Conservation (phyloP, 2,888 invertebrate genomes). For the Desoria tigrina region DNA sequence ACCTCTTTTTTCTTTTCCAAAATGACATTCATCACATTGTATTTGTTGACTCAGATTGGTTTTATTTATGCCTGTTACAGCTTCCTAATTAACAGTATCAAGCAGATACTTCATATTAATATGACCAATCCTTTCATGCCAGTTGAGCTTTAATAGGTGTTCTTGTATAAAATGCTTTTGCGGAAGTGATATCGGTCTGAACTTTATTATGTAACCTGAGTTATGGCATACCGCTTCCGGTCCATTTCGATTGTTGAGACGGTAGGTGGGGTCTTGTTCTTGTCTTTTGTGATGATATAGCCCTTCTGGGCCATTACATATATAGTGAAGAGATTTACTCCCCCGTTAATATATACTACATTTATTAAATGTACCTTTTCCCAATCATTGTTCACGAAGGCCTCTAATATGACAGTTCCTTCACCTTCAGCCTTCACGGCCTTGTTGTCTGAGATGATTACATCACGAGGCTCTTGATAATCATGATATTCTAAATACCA, state of each 20-base stretch:
- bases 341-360: conserved; percentile 22
- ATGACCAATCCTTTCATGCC: too few relatives aligned
- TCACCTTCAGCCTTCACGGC: conserved; percentile 2
- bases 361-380: neutral
- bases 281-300: conserved; percentile 8
- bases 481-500: conserved; percentile 9
- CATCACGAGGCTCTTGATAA: neutral
- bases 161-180: too few relatives aligned
- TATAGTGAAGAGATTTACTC: conserved; percentile 25
- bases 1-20: conserved; percentile 15
- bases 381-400: conserved; percentile 2
- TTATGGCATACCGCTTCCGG: too few relatives aligned
- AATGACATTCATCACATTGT: conserved; percentile 22
- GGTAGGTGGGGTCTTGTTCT: neutral
- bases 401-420: conserved; percentile 14
- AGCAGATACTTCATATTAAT: too few relatives aligned
- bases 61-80: conserved; percentile 16
- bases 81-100: conserved; percentile 7
- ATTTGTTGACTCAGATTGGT: too few relatives aligned
- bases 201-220: too few relatives aligned
- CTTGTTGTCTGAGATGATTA: conserved; percentile 7
- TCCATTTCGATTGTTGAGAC: too few relatives aligned
- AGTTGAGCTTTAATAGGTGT: too few relatives aligned
- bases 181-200: too few relatives aligned
- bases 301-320: conserved; percentile 17